Conservation (phyloP, 2,113 vertebrate genomes). For the Meriones unguiculatus region DNA sequence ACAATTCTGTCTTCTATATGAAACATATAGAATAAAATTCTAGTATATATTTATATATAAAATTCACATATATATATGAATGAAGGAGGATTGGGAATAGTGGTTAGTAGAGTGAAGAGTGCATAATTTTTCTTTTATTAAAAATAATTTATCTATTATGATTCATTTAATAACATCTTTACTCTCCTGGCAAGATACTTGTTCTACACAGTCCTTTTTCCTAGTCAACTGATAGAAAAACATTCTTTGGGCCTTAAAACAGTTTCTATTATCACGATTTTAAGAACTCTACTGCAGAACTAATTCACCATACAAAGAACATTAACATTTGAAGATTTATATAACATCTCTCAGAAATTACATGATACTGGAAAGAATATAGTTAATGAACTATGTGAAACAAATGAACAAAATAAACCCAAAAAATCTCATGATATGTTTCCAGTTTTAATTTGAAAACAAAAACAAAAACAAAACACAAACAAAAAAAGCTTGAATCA, state of each 20-base stretch:
- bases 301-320: slow-evolving; percentile 69
- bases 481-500: slow-evolving; percentile 66
- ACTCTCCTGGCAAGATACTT: slow-evolving; percentile 61
- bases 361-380: slow-evolving; percentile 65
- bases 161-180: slow-evolving; percentile 52
- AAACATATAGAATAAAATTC: neutral
- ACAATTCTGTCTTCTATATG: slow-evolving; percentile 51
- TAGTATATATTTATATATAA: neutral
- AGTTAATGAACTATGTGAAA: slow-evolving; percentile 61
- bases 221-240: slow-evolving; percentile 69
- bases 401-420: slow-evolving; percentile 50
- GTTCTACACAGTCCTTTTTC: slow-evolving; percentile 59
- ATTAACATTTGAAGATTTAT: slow-evolving; percentile 64
- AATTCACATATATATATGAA: neutral
- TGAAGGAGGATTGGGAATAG: neutral
- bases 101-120: neutral
- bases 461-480: slow-evolving; percentile 67
- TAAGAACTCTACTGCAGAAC: slow-evolving; percentile 59
- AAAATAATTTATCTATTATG: slow-evolving; percentile 75
- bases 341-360: slow-evolving; percentile 69
- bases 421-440: slow-evolving; percentile 58
- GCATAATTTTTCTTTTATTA: slow-evolving; percentile 66
- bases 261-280: slow-evolving; percentile 62
- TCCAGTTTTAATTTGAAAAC: slow-evolving; percentile 82
- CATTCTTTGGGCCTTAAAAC: slow-evolving; percentile 70